Percentiles rank a stretch among this genome's conserved stretches.
Conservation (phyloP, 2,113 vertebrate species). For the Anser brachyrhynchus region DNA sequence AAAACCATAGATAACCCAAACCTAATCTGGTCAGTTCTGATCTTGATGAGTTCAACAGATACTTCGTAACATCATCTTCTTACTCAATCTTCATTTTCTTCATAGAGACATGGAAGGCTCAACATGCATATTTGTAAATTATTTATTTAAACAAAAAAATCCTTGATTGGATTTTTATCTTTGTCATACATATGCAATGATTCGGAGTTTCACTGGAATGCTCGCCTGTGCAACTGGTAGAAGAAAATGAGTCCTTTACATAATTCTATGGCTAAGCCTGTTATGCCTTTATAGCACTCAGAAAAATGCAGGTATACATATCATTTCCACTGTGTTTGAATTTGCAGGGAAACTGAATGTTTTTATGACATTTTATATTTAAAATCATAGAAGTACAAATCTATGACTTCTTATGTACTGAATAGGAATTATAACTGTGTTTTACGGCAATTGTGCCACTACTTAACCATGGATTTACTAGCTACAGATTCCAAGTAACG, state of each 20-base stretch:
- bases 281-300: not conserved
- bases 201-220: not conserved
- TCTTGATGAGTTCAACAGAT: not conserved
- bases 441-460: not conserved
- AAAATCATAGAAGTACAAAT: not conserved
- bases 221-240: not conserved
- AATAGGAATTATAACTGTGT: not conserved
- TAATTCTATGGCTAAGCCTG: not conserved
- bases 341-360: not conserved
- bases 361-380: not conserved
- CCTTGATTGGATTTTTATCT: not conserved
- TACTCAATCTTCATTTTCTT: not conserved
- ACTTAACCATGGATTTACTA: not conserved
- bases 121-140: not conserved
- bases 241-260: not conserved
- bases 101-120: not conserved
- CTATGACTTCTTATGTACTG: not conserved
- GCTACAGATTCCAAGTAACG: not conserved
- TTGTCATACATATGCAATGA: not conserved
- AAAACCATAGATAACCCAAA: not conserved
- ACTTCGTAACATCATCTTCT: not conserved
- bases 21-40: not conserved
- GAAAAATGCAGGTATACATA: not conserved
- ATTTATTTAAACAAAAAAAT: not conserved
- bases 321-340: not conserved